Conservation (phyloP, 2,113 vertebrate species). For the Heterotilapia buettikoferi region DNA sequence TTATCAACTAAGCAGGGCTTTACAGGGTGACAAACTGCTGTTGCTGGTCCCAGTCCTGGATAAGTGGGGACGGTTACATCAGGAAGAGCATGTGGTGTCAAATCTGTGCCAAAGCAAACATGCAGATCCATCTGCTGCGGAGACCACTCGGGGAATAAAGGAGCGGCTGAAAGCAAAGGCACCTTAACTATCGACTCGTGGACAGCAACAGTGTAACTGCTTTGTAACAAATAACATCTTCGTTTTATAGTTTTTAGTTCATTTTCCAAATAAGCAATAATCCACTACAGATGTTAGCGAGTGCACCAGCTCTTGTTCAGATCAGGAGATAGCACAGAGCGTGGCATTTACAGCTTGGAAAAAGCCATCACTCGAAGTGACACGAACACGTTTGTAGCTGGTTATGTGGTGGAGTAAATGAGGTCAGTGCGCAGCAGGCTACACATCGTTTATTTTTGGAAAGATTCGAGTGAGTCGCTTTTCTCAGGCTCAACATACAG, state of each 20-base stretch:
- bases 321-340: not conserved
- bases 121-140: not conserved
- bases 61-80: not conserved
- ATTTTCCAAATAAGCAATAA: not conserved
- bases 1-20: not conserved
- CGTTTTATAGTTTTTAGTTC: not conserved
- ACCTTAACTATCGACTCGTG: not conserved
- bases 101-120: not conserved
- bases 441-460: not conserved
- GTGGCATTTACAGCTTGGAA: not conserved
- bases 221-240: not conserved
- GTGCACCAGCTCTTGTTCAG: not conserved
- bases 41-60: not conserved
- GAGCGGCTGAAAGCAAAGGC: not conserved
- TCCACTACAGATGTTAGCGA: not conserved
- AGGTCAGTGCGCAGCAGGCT: not conserved
- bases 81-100: not conserved
- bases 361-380: accelerated
- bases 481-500: not conserved
- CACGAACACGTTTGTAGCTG: not conserved
- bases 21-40: not conserved
- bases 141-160: not conserved
- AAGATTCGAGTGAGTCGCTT: not conserved
- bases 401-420: not conserved
- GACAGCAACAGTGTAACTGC: not conserved